A percentile compares a stretch with the other conserved stretches of the same genome.
These are phyloP conservation scores for Margaritifera margaritifera DNA, from an alignment of 2,888 invertebrate genomes.

Conservation along the genomic window DNA sequence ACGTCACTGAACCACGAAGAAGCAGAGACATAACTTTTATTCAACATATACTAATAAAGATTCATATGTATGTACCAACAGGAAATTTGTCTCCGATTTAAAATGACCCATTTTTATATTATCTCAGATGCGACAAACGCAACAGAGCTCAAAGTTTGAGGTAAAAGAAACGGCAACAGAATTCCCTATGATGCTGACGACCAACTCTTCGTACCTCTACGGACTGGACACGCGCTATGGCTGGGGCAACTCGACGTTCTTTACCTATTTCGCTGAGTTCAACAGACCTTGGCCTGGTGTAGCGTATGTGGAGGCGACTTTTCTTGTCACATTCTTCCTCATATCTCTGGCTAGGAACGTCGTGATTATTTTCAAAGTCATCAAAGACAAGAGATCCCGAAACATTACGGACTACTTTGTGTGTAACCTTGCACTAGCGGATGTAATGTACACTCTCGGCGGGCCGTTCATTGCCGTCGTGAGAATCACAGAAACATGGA, in stretches of 20 bases:
- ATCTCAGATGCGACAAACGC: too few species aligned
- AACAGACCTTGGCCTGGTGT: constrained; percentile 39
- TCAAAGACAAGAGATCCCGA: constrained; percentile 28
- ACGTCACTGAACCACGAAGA: too few species aligned
- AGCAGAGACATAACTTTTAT: too few species aligned
- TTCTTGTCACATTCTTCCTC: constrained; percentile 37
- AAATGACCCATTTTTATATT: too few species aligned
- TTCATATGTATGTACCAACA: too few species aligned
- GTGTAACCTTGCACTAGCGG: constrained; percentile 56
- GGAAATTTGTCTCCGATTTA: too few species aligned
- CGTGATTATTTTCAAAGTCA: constrained; percentile 37
- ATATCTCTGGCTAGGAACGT: constrained; percentile 44
- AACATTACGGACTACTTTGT: constrained; percentile 55
- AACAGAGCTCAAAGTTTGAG: too few species aligned
- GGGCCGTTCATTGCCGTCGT: constrained; percentile 53
- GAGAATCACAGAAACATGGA: constrained; percentile 56
- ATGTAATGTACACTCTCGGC: constrained; percentile 46
- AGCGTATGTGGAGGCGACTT: constrained; percentile 37
- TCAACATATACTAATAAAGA: too few species aligned
- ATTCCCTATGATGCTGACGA: too few species aligned
- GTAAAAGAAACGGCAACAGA: too few species aligned
- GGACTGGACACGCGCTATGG: constrained; percentile 37
- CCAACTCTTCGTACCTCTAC: constrained; percentile 44
- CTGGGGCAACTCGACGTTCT: constrained; percentile 51
- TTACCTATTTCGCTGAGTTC: constrained; percentile 58